A percentile compares a stretch with the other conserved stretches of the same genome.
These are phyloP conservation scores for Phyllotreta cruciferae DNA, from an alignment of 2,888 invertebrate species.

Conservation along the genomic window DNA sequence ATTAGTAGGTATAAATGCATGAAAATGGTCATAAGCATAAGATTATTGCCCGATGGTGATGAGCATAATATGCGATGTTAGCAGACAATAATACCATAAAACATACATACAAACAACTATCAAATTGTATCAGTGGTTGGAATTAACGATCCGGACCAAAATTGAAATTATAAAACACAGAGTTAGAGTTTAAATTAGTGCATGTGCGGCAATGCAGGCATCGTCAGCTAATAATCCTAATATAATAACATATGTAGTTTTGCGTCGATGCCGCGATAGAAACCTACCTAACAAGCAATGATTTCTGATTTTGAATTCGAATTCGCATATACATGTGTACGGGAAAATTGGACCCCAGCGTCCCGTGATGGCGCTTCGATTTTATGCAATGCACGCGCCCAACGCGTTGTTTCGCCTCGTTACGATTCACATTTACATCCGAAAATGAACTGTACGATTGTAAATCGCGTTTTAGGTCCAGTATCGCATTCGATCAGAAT, in stretches of 20 bases:
- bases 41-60: no score
- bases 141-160: neutral
- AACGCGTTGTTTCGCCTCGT: slow-evolving; percentile 38
- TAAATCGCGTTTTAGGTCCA: slow-evolving; percentile 32
- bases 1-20: no score
- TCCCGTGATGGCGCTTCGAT: slow-evolving; percentile 40
- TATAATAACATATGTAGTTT: slow-evolving; percentile 28
- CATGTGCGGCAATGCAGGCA: neutral
- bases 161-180: neutral
- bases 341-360: slow-evolving; percentile 42
- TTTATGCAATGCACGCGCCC: slow-evolving; percentile 44
- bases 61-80: no score
- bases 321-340: slow-evolving; percentile 43
- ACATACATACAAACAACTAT: no score
- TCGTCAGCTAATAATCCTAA: slow-evolving; percentile 16
- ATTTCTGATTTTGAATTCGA: slow-evolving; percentile 40
- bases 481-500: slow-evolving; percentile 28
- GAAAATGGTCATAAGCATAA: no score
- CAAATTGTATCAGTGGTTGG: no score
- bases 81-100: no score
- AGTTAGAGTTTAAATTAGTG: no score
- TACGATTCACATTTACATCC: slow-evolving; percentile 34
- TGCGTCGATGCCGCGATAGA: slow-evolving; percentile 4
- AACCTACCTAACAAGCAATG: slow-evolving; percentile 29
- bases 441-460: slow-evolving; percentile 40